These are phyloP conservation scores for Cerceris rybyensis DNA, from an alignment of 2,888 invertebrate species.

Conservation along the genomic window DNA sequence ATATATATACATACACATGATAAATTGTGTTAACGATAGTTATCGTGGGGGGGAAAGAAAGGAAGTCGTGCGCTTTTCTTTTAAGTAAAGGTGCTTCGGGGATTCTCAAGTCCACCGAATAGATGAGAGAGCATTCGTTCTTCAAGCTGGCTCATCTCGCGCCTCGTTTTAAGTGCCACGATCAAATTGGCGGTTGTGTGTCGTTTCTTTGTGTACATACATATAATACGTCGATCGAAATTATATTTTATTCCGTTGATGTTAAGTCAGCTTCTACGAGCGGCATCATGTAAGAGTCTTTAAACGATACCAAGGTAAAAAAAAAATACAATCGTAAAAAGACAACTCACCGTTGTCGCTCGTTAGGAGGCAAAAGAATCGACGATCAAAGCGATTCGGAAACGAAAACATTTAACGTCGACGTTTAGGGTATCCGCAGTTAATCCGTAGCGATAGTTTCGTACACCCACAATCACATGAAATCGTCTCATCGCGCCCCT, in stretches of 20 bases:
- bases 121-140: conserved; percentile 22
- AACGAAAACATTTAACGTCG: conserved; percentile 50
- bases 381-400: conserved; percentile 31
- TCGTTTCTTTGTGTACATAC: conserved; percentile 58
- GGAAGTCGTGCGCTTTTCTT: conserved; percentile 54
- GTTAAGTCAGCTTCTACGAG: conserved; percentile 29
- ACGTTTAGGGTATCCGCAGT: conserved; percentile 56
- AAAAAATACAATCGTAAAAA: conserved; percentile 5
- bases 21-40: conserved; percentile 65
- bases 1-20: conserved; percentile 55
- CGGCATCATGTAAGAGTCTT: background rate
- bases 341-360: conserved; percentile 32
- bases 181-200: conserved; percentile 18
- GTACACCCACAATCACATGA: conserved; percentile 38
- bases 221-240: conserved; percentile 28
- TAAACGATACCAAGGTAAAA: conserved; percentile 10
- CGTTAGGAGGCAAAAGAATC: conserved; percentile 19
- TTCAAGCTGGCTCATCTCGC: conserved; percentile 46
- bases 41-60: conserved; percentile 46
- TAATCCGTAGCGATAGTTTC: conserved; percentile 58
- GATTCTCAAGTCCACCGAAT: conserved; percentile 11
- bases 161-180: conserved; percentile 21
- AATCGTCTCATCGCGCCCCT: conserved; percentile 47
- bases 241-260: conserved; percentile 34
- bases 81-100: conserved; percentile 26